Evolutionary conservation across 2,113 vertebrate species (phyloP).

Genomic region (Taurulus bubalis): DNA sequence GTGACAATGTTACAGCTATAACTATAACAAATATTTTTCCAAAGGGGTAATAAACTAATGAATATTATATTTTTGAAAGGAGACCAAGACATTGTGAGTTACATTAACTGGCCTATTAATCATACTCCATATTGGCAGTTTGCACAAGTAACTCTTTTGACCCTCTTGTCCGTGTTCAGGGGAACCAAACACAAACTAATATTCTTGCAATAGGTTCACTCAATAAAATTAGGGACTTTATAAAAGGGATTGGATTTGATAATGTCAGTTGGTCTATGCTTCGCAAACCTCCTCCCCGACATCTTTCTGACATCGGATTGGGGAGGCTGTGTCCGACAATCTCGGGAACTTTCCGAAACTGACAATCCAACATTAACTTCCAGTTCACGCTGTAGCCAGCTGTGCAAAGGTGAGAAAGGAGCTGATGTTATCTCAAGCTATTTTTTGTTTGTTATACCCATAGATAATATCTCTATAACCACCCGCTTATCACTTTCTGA

Average conservation of each 20-base stretch:
- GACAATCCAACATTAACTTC: not conserved
- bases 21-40: slow-evolving; percentile 24
- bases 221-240: slow-evolving; percentile 30
- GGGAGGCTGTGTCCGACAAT: not conserved
- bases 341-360: not conserved
- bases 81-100: slow-evolving; percentile 46
- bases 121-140: slow-evolving; percentile 26
- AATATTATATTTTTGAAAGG: slow-evolving; percentile 40
- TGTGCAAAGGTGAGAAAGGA: not conserved
- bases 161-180: slow-evolving; percentile 15
- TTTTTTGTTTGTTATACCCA: not conserved
- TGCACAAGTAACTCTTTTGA: slow-evolving; percentile 28
- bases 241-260: not conserved
- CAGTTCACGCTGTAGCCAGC: not conserved
- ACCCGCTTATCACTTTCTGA: too few species aligned
- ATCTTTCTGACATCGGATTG: rapidly evolving
- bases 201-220: slow-evolving; percentile 24
- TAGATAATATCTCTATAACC: not conserved
- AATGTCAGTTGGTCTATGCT: not conserved
- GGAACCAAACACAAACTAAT: slow-evolving; percentile 11
- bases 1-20: slow-evolving; percentile 48
- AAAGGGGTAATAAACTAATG: slow-evolving; percentile 40
- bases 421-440: not conserved
- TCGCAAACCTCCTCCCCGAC: not conserved
- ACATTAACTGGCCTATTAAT: slow-evolving; percentile 40